Evolutionary conservation across 1,140 invertebrate species (phyloP), one percentile per base, ranked within the genome.

Genomic region (Spodoptera litura): DNA sequence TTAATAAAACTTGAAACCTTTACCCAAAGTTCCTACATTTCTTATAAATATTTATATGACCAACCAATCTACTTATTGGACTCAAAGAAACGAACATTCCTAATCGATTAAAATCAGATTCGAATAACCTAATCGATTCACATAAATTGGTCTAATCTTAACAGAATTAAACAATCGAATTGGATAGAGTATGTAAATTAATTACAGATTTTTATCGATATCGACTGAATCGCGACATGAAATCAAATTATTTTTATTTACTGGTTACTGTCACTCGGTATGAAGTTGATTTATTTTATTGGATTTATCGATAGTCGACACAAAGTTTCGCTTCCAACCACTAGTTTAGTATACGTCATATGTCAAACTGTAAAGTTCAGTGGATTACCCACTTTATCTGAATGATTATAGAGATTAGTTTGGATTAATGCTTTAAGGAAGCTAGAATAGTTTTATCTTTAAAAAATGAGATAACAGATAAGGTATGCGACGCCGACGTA

Each of bases 401-500:
- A 64, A 27, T 70, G 44, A 35, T 27, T 68, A 55, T 74, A 80
- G 53, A 66, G 55, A 72, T 78, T 68, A 80, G 59, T 64, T 80
- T 79, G 25, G 78, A 78, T 73, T 78, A 81, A 64, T 64, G 56
- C n/a, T 35, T 53, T 68, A 66, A 77, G 62, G 51, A 66, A 77
- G 77, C 72, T 80, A 84, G 62, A 83, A 79, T 70, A 76, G 72
- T 83, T 85, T 88, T 91, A 90, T 89, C 89, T 88, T 85, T 80
- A 73, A 85, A 88, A 91, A 90, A 88, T 87, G 87, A 88, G 89
- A 91, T 91, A 88, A 78, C 31, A 89, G 91, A 92, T 91, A 89
- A 86, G 80, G 59, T 75, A 75, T 75, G 56, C 51, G 74, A 68
- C 62, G 51, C 68, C 51, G 74, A 68, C 62, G 51, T 77, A 53